These are phyloP conservation scores for Pachydiplax longipennis DNA, from an alignment of 2,888 invertebrate species.

Conservation along the genomic window DNA sequence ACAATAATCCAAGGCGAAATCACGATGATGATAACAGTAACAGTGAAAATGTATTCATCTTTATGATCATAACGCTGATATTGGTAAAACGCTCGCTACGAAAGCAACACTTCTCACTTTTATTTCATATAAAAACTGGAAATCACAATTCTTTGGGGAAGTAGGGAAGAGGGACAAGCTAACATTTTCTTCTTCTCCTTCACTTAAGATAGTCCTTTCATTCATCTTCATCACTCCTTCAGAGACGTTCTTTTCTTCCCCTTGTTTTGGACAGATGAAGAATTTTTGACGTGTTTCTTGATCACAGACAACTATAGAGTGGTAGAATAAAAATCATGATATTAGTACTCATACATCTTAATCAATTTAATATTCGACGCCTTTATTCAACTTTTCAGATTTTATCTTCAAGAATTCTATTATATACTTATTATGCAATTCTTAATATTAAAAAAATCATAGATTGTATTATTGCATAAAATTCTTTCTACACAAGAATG, in stretches of 20 bases:
- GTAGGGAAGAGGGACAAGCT: conserved; percentile 38
- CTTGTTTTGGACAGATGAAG: conserved; percentile 33
- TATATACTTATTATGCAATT: no score
- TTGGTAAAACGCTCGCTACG: conserved; percentile 35
- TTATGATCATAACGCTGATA: conserved; percentile 37
- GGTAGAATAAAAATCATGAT: neutral
- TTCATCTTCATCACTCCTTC: conserved; percentile 21
- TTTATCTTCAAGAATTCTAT: neutral
- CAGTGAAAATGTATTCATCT: conserved; percentile 28
- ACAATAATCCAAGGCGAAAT: conserved; percentile 22
- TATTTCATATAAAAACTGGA: conserved; percentile 35
- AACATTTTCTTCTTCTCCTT: conserved; percentile 31
- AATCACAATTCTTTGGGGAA: conserved; percentile 42
- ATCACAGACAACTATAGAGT: conserved; percentile 18
- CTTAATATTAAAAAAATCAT: no score
- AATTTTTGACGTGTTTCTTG: conserved; percentile 39
- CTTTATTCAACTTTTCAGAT: neutral
- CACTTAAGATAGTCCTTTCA: conserved; percentile 7
- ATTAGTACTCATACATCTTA: neutral
- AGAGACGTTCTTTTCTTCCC: conserved; percentile 6
- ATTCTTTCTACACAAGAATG: no score
- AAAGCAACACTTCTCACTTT: conserved; percentile 43
- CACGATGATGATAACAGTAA: conserved; percentile 30
- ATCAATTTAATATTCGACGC: no score
- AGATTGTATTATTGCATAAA: no score